Evolutionary conservation across 2,797 vertebrate genomes (phyloP).

Genomic region (Pseudotriccus pelzelni): DNA sequence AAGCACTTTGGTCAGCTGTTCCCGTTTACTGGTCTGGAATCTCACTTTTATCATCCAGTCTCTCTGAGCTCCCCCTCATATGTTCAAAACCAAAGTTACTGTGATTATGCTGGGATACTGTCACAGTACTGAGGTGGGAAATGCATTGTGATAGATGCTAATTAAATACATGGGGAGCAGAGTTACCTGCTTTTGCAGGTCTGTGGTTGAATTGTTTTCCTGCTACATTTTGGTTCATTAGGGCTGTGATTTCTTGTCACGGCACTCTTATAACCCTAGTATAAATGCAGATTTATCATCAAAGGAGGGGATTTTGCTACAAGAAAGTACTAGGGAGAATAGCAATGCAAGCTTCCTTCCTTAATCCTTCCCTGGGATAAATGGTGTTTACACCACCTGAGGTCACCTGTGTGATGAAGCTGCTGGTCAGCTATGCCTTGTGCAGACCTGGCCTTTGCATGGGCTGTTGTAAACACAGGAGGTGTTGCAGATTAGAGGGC

Average conservation of each 20-base stretch:
- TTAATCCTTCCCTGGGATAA: background rate
- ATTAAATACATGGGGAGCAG: background rate
- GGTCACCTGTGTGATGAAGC: background rate
- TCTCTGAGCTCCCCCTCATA: background rate
- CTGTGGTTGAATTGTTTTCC: background rate
- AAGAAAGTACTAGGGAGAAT: background rate
- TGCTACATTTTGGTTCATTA: background rate
- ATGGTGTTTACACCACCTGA: fast-evolving
- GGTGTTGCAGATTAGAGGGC: background rate
- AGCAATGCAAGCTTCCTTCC: background rate
- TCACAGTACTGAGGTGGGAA: background rate
- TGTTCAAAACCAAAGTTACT: background rate
- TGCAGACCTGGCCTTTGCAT: background rate
- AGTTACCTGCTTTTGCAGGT: background rate
- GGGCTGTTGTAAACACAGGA: background rate
- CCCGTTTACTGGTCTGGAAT: conserved; percentile 56
- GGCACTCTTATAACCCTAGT: background rate
- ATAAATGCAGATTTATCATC: background rate
- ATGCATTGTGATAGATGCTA: background rate
- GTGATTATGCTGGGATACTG: background rate
- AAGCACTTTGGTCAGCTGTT: conserved; percentile 52
- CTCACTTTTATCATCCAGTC: conserved; percentile 10
- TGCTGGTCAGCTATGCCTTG: background rate
- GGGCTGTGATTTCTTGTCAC: background rate
- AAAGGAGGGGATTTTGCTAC: background rate